Base-by-base conservation (phyloP, 2,113 vertebrate species). In the Salvelinus alpinus region DNA sequence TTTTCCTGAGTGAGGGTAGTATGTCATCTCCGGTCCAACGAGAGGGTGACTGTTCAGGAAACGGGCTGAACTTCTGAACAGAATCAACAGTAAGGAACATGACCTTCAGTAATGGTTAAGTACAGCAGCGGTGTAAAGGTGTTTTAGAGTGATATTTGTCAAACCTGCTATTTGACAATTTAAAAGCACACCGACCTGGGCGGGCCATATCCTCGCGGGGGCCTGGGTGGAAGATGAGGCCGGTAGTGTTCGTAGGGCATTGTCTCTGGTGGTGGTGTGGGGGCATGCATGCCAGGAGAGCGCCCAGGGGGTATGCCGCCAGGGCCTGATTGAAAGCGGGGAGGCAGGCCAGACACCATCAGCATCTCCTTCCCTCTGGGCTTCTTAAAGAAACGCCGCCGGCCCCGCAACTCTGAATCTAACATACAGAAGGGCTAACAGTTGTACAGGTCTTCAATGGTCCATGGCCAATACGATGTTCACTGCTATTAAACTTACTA, bases 351-450 rank as follows among this genome's bases (percentile, higher is more conserved):
- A 0, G 94, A 88, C 70, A 95, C 73, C 89, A 96, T 92, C 68
- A 95, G 91, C 38, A 95, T 82, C 57, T 97, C 96, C 67, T 94
- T 95, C 20, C 95, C 96, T 82, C 95, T 95, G 57, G 95, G 87
- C 78, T 97, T 99, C 83, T 95, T 96, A 25, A 96, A 94, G 85
- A 96, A 94, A 5, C 95, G 94, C 88, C 95, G 91, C 83, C 94
- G 82, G 24, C 92, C 84, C 79, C 96, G 80, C 71, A 90, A 31
- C 31, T 94, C 94, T 75, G 94, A 86, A 25, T 99, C 97, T 96
- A 14, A 27, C 9, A 44, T 9, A 44, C 38, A 44, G 9, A 44
- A 44, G 38, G 9, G 38, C 0, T 44, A 44, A 29, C 12, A 7
- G 6, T 38, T 18, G 24, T 67, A 6, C 27, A 72, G 73, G 78